Base-by-base conservation (phyloP, 2,888 invertebrate genomes). In the Timema cristinae region DNA sequence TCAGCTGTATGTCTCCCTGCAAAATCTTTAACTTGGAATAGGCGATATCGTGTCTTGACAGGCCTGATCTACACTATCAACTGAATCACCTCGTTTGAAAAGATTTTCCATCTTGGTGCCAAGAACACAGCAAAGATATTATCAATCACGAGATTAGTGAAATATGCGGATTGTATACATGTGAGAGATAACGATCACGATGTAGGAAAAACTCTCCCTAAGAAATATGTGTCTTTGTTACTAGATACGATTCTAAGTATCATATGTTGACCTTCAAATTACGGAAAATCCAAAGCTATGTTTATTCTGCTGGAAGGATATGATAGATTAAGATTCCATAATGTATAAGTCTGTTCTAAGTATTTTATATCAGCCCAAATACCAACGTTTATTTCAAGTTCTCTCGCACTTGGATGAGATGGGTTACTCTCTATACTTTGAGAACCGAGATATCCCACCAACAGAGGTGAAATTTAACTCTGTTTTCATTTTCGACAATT, bases 1-100 rank as follows among this genome's bases (percentile, higher is more conserved):
- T 61, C 61, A 16, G 61, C 61, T 61, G 7, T 32, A 32, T 68
- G 67, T 67, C 74, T 68, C n/a, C 66, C 71, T 50, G 16, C 66
- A 11, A 74, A 15, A 32, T 75, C 71, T 8, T 73, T 75, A 69
- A 74, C 73, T 2, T 71, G 13, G 67, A 61, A 68, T 81, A 80
- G 5, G 78, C 78, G 63, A 80, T 80, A 75, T 80, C 81, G 75
- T 79, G 80, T 16, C 78, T 71, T 72, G 79, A 72, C 79, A 80
- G 15, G 79, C 79, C 15, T 68, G 71, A 75, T 81, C 81, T 49
- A 81, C 72, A 75, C 80, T 79, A 47, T 79, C 76, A 13, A 80
- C 80, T 50, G 54, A 71, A 76, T 82, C 81, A 15, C 79, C 80
- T 51, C 81, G 73, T 51, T 74, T 75, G 66, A 80, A 71, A 16